Conservation (phyloP, 2,797 vertebrate species). For the Percopsis omiscomaycus region DNA sequence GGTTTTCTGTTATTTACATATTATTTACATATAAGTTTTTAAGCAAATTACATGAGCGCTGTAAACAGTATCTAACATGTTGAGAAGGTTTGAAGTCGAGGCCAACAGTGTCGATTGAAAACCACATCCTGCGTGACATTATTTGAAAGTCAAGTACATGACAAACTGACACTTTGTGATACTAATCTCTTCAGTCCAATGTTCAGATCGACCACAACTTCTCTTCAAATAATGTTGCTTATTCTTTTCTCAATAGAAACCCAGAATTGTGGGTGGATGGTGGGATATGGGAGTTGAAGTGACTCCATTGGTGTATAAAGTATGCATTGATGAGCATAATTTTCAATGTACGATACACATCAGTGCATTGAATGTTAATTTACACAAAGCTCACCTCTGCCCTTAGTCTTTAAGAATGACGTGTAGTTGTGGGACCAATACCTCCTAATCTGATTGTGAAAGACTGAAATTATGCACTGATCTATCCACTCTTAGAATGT, state of each 20-base stretch:
- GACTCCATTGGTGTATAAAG: not conserved
- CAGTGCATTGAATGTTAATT: not conserved
- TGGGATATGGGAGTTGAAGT: not conserved
- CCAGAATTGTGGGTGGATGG: not conserved
- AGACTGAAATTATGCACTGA: not conserved
- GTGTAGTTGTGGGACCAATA: not conserved
- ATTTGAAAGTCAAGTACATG: not conserved
- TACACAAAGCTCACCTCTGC: too few relatives aligned
- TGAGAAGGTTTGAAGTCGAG: not conserved
- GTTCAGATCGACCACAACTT: too few relatives aligned
- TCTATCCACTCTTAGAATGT: conserved; percentile 63
- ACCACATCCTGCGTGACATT: conserved; percentile 59
- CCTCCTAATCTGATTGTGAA: not conserved
- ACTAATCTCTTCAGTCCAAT: not conserved
- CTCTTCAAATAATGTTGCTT: too few relatives aligned
- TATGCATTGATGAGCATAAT: not conserved
- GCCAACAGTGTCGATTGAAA: conserved; percentile 13
- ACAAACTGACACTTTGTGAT: not conserved
- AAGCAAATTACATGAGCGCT: too few relatives aligned
- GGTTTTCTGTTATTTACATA: too few relatives aligned
- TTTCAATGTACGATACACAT: not conserved
- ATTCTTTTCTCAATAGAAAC: not conserved
- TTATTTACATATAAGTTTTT: too few relatives aligned
- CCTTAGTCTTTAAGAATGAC: not conserved
- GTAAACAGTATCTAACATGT: too few relatives aligned